Base-by-base conservation (phyloP, 2,888 invertebrate species). In the Tenthredo notha region DNA sequence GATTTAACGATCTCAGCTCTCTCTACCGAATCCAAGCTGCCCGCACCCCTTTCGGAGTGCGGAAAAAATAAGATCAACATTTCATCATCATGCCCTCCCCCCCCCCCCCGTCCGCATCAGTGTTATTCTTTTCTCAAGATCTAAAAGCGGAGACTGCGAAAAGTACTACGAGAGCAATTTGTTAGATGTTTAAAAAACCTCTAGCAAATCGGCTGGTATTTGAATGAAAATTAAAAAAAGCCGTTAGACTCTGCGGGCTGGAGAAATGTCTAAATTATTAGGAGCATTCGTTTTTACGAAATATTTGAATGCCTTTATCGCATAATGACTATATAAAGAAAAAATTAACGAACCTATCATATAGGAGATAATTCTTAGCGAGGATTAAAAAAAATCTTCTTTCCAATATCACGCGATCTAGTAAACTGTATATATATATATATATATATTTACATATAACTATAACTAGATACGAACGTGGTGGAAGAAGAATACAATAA, bases 401-500 rank as follows among this genome's bases (percentile, higher is more conserved):
- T 33, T 50, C 25, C 25, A 77, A 77, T 77, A 47, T 54, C 33
- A 18, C 18, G 9, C 12, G 47, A n/a, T 18, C 18, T 1, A 18
- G 33, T 77, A 29, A 77, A 77, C 47, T 74, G 72, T 74, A 21
- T 77, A 50, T 18, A 29, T 6, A 33, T 33, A 33, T 4, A 33
- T 33, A 33, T 33, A 33, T 3, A 2, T 33, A 33, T 33, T 29
- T 40, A 74, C 15, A 6, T 70, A 33, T 15, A 40, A 33, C 40
- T n/a, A 40, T 72, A n/a, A 6, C 33, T 25, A 77, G 25, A 54
- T 18, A 33, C 54, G 50, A 77, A 29, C 61, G 78, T 72, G 43
- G 43, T 65, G 29, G 29, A 54, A 43, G 43, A 47, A 75, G 25
- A 43, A 43, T 29, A 83, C 84, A 85, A 84, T 84, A 84, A 67